A percentile compares a stretch with the other conserved stretches of the same genome.
These are phyloP conservation scores for Cantharis lateralis DNA, from an alignment of 2,888 invertebrate species.

Conservation along the genomic window DNA sequence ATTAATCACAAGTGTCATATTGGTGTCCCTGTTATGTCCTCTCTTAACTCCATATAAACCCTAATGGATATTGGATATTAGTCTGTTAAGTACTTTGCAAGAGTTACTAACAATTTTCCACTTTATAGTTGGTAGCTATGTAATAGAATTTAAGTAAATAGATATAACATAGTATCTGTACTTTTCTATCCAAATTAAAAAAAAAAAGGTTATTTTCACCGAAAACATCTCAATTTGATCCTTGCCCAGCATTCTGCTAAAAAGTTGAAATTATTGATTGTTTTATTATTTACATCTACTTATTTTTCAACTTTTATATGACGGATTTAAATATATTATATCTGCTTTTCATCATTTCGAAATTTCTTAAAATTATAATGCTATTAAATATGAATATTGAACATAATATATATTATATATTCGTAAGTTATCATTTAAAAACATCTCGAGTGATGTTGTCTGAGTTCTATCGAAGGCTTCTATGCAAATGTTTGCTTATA, in stretches of 20 bases:
- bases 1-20: conserved; percentile 30
- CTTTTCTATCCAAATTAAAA: neutral
- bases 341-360: neutral
- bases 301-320: neutral
- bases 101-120: conserved; percentile 22
- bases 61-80: conserved; percentile 31
- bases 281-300: neutral
- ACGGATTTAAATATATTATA: neutral
- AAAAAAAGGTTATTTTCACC: neutral
- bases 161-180: neutral
- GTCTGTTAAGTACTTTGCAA: conserved; percentile 21
- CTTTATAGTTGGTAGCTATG: conserved; percentile 8
- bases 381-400: neutral
- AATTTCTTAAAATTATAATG: neutral
- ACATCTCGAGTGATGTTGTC: conserved; percentile 27
- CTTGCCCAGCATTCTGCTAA: too few species aligned
- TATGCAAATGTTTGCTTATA: neutral
- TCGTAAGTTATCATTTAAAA: conserved; percentile 25
- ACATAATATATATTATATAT: neutral
- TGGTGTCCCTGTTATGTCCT: conserved; percentile 29
- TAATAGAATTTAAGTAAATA: neutral
- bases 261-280: too few species aligned
- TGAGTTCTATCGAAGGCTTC: neutral
- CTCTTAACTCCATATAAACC: conserved; percentile 21
- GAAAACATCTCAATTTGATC: neutral